Evolutionary conservation across 1,140 invertebrate genomes (phyloP), one percentile per base, ranked within the genome.

Genomic region (Dreissena rostriformis): DNA sequence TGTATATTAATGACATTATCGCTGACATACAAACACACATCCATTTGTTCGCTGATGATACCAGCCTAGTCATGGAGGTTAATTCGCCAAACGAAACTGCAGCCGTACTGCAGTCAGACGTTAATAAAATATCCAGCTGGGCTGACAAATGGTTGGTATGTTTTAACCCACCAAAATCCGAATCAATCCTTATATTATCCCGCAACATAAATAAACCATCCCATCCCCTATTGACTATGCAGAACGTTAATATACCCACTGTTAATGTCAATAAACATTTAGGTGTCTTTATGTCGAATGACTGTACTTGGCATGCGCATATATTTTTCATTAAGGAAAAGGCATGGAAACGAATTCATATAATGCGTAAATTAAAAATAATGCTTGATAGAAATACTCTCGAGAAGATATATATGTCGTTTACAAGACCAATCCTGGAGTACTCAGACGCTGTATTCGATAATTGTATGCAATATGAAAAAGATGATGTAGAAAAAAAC

Each of bases 81-180:
- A 72, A 82, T 22, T 17, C n/a, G 39, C 61, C 53, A 1, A n/a
- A 17, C 29, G 52, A n/a, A 14, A n/a, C 61, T 24, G 49, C 39
- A 52, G 57, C 66, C 12, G 28, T 15, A n/a, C 28, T 74, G 4
- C 39, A 73, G 7, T n/a, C 15, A 39, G 70, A 39, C 39, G 8
- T 39, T 5, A 8, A 82, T 53, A 52, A 63, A 14, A 76, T 76
- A 5, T 53, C 17, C 5, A n/a, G 24, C 0, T 75, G 72, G 72
- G 52, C 73, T 26, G 28, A 65, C 12, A 39, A 73, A 49, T 83
- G 71, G 61, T 28, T 75, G 0, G 72, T 83, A 15, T 63, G 51
- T n/a, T 83, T 75, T 70, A 75, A 75, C 70, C 63, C 65, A 7
- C 8, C 61, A 12, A 83, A 75, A 70, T 70, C 81, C 19, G 61